Evolutionary conservation across 2,888 invertebrate species (phyloP), one percentile per base, ranked within the genome.

Genomic region (Lymantria dispar): DNA sequence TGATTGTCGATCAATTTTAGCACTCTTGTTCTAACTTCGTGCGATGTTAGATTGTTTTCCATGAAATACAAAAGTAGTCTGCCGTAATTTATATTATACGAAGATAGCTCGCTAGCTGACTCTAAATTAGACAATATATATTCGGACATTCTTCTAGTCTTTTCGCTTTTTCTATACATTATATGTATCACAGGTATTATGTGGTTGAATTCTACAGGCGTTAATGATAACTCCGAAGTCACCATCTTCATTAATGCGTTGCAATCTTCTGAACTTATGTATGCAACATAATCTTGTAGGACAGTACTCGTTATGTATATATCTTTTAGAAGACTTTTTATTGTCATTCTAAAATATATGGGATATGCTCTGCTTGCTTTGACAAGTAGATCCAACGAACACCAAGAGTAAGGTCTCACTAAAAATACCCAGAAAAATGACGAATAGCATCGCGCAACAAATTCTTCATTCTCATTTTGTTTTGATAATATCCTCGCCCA

Each of bases 341-440:
- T 5, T 8, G 46, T 47, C 0, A 7, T 45, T 41, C 40, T 41
- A 15, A 59, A 57, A 22, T 48, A 9, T 1, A 29, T 7, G 0
- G 59, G 54, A 15, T 60, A 57, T 12, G 47, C 50, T 8, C 52
- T 60, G 12, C 52, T 57, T 0, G 60, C 59, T 45, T 60, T 60
- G 13, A 60, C 45, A 0, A 60, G 15, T 8, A 60, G n/a, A 39
- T 57, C 56, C 10, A 60, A 13, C 0, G 60, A 53, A 0, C 48
- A 54, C 57, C 60, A 60, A 1, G 51, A 51, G 30, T 60, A 60
- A 11, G 38, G 12, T 36, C 46, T 46, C 22, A 48, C 51, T 0
- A 60, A 48, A 15, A 57, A 60, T 0, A 45, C 7, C 3, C 22
- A 12, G 12, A 60, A 52, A 42, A 60, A 60, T 42, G 42, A 40